Conservation (phyloP, 2,888 invertebrate genomes). For the Pteria penguin region DNA sequence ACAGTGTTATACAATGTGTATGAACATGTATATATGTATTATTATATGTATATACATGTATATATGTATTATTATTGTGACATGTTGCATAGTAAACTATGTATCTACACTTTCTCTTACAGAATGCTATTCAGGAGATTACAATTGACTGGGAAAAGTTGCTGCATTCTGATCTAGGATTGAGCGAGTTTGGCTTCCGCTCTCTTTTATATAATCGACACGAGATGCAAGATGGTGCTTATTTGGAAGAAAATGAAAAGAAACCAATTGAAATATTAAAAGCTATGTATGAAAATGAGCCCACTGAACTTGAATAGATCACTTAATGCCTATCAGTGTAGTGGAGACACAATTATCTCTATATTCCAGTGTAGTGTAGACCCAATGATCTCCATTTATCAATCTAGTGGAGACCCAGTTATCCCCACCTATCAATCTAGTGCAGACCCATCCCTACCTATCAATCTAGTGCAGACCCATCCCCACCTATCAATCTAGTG, state of each 20-base stretch:
- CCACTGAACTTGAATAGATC: constrained; percentile 54
- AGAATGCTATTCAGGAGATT: constrained; percentile 67
- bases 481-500: no score
- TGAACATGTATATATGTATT: background rate
- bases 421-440: no score
- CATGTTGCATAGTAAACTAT: background rate
- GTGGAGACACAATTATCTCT: no score
- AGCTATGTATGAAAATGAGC: constrained; percentile 67
- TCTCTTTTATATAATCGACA: constrained; percentile 74
- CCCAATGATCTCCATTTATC: no score
- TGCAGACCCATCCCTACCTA: no score
- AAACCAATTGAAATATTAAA: constrained; percentile 72
- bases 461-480: no score
- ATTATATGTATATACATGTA: background rate
- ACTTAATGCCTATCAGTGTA: no score
- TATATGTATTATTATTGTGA: background rate
- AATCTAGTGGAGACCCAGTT: no score
- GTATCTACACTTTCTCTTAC: no score
- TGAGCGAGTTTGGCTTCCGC: constrained; percentile 73
- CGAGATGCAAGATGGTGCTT: constrained; percentile 76
- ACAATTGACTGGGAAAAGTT: constrained; percentile 70
- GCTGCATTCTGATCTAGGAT: constrained; percentile 75
- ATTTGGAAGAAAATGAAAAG: constrained; percentile 74
- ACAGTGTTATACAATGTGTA: background rate
- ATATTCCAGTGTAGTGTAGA: no score